Base-by-base conservation (phyloP, 2,888 invertebrate genomes). In the Apodemia duryi region DNA sequence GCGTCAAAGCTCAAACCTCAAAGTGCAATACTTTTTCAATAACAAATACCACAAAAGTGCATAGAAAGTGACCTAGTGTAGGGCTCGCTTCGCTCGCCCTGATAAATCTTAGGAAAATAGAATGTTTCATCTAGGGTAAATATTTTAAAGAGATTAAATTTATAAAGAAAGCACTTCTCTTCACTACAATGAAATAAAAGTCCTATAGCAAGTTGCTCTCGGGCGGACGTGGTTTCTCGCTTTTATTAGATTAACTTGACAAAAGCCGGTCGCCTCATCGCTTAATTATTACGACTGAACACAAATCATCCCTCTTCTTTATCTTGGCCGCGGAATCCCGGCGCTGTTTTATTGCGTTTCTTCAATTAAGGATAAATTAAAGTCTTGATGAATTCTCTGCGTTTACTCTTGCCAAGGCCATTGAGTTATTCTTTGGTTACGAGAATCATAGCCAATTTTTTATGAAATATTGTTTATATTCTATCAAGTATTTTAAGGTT, bases 221-320 rank as follows among this genome's bases (percentile, higher is more conserved):
- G 51, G 64, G 21, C 61, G 61, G 64, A 28, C 57, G 60, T 46
- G 64, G 49, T 61, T 64, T 35, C 64, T 64, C 64, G 49, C 61
- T 61, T 75, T 79, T 82, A 83, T 85, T 83, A 79, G 78, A 82
- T 85, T 82, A 82, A 77, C 83, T 81, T 79, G 76, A 85, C 82
- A 82, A 85, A 82, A 82, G 83, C 76, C 77, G 74, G 72, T 73
- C 69, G 73, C 71, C 74, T 75, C 74, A 73, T 74, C 74, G 72
- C 74, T 79, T 77, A 76, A 77, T 79, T 80, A 78, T 75, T 72
- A 70, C 71, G 66, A 65, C 67, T 67, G 67, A 65, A 65, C 68
- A 70, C 71, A 69, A 72, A 74, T 73, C 72, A 71, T 73, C 65
- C 67, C 66, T 68, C 65, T 72, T 69, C 68, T 70, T 72, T 71